Base-by-base conservation (phyloP, 2,888 invertebrate species). In the Campoletis raptor region DNA sequence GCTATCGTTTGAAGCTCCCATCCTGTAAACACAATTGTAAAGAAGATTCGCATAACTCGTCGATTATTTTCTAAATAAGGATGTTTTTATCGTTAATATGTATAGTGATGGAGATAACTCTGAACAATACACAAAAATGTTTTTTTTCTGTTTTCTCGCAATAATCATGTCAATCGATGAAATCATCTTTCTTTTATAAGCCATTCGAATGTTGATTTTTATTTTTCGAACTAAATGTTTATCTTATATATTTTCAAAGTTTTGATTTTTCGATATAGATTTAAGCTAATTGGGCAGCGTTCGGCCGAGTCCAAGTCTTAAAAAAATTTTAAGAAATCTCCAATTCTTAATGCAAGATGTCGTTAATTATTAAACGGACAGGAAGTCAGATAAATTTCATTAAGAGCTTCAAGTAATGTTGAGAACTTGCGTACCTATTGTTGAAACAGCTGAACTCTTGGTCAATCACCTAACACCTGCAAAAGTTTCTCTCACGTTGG, bases 331-430 rank as follows among this genome's bases (percentile, higher is more conserved):
- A 15, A 36, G n/a, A 18, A 70, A 67, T 10, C 40, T 24, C 30
- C 9, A 36, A 37, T 48, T 1, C 48, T 52, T 77, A 45, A 18
- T 30, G 7, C 30, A 66, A 48, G 48, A 66, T 42, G 64, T 54
- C 37, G 37, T 61, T 66, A 67, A 83, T 81, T 73, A 83, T 81
- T 61, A 76, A 83, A 67, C 70, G 76, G 15, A 72, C 85, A 76
- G 85, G 85, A 86, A 72, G 83, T 80, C 24, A 69, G 48, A 86
- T 79, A 70, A 74, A 82, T 86, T 86, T 86, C 79, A 83, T 83
- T 83, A 80, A 72, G 18, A 54, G 69, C 40, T 80, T 80, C 72
- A 70, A 80, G 76, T 66, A 83, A 80, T 80, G 80, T 72, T 80
- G 66, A 85, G 76, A 40, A 48, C 69, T 48, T 67, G 76, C 54